Percentiles rank a stretch among this genome's conserved stretches.
These are phyloP conservation scores for Bufo gargarizans DNA, from an alignment of 2,113 vertebrate genomes.

Conservation along the genomic window DNA sequence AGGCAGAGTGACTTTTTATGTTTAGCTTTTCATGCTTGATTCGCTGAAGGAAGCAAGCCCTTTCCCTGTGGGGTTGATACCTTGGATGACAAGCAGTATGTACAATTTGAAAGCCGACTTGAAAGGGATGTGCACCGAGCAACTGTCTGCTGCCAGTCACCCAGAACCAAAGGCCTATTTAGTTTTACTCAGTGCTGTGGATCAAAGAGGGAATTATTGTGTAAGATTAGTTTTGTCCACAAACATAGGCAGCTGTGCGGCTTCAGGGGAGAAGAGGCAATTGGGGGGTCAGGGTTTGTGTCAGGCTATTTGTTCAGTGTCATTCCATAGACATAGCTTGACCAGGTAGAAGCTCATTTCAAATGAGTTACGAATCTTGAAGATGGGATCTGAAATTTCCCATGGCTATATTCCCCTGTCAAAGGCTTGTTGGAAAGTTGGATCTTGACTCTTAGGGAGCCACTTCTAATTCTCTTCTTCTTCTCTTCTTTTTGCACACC, in stretches of 20 bases:
- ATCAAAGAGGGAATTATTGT: conserved; percentile 52
- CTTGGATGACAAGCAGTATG: conserved; percentile 33
- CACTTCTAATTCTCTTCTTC: no score
- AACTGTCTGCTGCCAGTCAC: conserved; percentile 58
- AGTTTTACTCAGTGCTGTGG: conserved; percentile 54
- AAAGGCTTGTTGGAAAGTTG: no score
- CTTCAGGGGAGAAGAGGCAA: conserved; percentile 33
- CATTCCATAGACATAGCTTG: conserved; percentile 1
- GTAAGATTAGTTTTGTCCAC: conserved; percentile 48
- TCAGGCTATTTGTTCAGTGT: conserved; percentile 32
- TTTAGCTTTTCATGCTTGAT: conserved; percentile 51
- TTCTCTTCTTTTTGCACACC: no score
- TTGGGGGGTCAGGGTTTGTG: conserved; percentile 33
- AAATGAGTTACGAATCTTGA: not conserved
- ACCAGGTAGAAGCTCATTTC: not conserved
- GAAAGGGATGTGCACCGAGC: conserved; percentile 48
- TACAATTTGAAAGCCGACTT: conserved; percentile 45
- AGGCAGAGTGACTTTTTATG: conserved; percentile 21
- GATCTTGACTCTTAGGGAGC: no score
- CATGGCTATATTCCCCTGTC: not conserved
- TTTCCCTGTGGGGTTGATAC: conserved; percentile 37
- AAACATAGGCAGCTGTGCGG: conserved; percentile 48
- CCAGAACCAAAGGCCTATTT: conserved; percentile 57
- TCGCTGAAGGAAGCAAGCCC: conserved; percentile 54
- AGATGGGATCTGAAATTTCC: not conserved